A percentile compares a stretch with the other conserved stretches of the same genome.
These are phyloP conservation scores for Meleagris gallopavo DNA, from an alignment of 2,113 vertebrate genomes.

Conservation along the genomic window DNA sequence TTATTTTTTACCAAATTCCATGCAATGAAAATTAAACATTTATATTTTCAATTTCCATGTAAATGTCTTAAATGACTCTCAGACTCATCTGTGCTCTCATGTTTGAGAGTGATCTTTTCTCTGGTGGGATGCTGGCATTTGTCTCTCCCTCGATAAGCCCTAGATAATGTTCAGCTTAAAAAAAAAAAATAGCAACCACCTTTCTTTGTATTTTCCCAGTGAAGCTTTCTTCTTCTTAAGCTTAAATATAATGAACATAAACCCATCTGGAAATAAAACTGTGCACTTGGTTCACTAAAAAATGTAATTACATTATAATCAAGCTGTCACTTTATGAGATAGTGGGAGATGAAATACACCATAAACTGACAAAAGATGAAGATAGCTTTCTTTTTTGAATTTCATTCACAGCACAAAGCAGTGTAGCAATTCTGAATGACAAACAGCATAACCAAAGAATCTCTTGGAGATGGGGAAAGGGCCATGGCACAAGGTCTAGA, in stretches of 20 bases:
- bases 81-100: conserved; percentile 49
- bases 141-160: background rate
- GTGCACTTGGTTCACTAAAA: conserved; percentile 64
- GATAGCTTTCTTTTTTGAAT: conserved; percentile 47
- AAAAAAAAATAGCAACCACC: background rate
- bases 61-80: conserved; percentile 70
- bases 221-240: conserved; percentile 59
- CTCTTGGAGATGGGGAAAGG: background rate
- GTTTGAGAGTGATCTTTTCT: conserved; percentile 65
- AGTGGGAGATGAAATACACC: conserved; percentile 69
- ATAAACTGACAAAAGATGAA: conserved; percentile 60
- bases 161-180: conserved; percentile 52
- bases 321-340: conserved; percentile 76
- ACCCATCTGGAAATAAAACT: conserved; percentile 77
- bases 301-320: conserved; percentile 81
- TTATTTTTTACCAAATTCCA: conserved; percentile 20
- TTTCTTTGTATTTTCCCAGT: conserved; percentile 63
- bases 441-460: background rate
- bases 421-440: conserved; percentile 15
- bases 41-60: conserved; percentile 66
- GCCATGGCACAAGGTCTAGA: background rate
- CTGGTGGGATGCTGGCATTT: background rate
- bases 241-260: conserved; percentile 78
- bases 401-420: background rate
- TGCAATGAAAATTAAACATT: conserved; percentile 49